Conservation (phyloP, 2,888 invertebrate species). For the Epinotia demarniana region DNA sequence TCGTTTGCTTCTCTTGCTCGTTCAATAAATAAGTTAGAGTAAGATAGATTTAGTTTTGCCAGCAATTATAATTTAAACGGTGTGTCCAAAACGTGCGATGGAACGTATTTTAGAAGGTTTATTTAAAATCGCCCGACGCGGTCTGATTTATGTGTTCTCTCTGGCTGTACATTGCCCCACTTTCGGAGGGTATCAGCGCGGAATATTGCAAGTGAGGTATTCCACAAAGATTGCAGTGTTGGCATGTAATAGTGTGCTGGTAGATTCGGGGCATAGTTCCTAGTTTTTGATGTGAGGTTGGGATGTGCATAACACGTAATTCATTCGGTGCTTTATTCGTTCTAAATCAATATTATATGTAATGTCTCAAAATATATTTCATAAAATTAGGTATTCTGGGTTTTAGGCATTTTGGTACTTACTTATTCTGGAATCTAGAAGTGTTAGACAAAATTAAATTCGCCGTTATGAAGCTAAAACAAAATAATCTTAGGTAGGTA, state of each 20-base stretch:
- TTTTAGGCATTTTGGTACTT: too few relatives aligned
- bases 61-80: background rate
- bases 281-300: background rate
- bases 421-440: too few relatives aligned
- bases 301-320: background rate
- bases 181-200: conserved; percentile 28
- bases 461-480: too few relatives aligned
- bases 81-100: conserved; percentile 19
- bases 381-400: too few relatives aligned
- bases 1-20: too few relatives aligned
- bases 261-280: background rate
- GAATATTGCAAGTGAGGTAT: conserved; percentile 34
- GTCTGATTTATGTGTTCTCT: conserved; percentile 26
- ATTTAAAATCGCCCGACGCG: conserved; percentile 29
- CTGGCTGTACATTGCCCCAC: conserved; percentile 9
- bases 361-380: too few relatives aligned
- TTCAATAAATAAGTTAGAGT: too few relatives aligned
- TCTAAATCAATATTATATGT: too few relatives aligned
- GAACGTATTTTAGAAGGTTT: conserved; percentile 24
- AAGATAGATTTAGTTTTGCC: background rate
- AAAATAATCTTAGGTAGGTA: too few relatives aligned
- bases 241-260: background rate
- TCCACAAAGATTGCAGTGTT: conserved; percentile 22
- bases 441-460: too few relatives aligned
- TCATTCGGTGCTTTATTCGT: too few relatives aligned